A percentile compares a stretch with the other conserved stretches of the same genome.
These are phyloP conservation scores for Aphidius ervi DNA, from an alignment of 1,140 invertebrate species.

Conservation along the genomic window DNA sequence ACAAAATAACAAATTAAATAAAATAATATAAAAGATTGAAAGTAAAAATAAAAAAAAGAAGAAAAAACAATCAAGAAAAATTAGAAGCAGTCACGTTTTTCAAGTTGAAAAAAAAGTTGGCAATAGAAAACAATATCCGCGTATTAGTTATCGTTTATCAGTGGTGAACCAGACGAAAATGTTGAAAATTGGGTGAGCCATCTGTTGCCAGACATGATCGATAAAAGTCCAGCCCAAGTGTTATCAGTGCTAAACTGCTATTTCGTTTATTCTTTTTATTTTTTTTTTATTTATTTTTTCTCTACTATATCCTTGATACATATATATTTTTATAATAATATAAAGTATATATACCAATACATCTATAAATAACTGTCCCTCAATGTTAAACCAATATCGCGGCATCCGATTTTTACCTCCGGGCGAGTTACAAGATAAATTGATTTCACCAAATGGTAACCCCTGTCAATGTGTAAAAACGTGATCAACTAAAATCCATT, in stretches of 20 bases:
- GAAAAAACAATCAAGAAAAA: slow-evolving; percentile 1
- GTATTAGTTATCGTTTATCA: slow-evolving; percentile 49
- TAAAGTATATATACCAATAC: too few relatives aligned
- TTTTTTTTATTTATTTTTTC: slow-evolving; percentile 14
- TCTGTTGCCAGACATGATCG: slow-evolving; percentile 53
- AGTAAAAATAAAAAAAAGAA: slow-evolving; percentile 6
- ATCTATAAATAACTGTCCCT: slow-evolving; percentile 1
- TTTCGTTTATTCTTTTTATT: slow-evolving; percentile 27
- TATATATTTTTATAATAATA: background rate
- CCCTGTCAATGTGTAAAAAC: slow-evolving; percentile 6
- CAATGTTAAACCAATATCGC: slow-evolving; percentile 19
- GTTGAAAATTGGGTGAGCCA: slow-evolving; percentile 40
- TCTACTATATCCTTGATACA: slow-evolving; percentile 7
- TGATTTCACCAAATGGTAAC: slow-evolving; percentile 32
- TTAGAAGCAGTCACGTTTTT: slow-evolving; percentile 13
- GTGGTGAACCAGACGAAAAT: slow-evolving; percentile 26
- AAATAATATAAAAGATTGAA: slow-evolving; percentile 9
- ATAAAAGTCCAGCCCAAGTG: slow-evolving; percentile 50
- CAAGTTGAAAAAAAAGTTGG: slow-evolving; percentile 19
- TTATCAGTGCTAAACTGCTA: slow-evolving; percentile 39
- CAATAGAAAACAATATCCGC: slow-evolving; percentile 27
- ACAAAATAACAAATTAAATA: slow-evolving; percentile 1
- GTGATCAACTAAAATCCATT: too few relatives aligned
- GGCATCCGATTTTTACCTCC: slow-evolving; percentile 17
- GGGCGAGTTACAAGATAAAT: slow-evolving; percentile 33